Base-by-base conservation (phyloP, 2,113 vertebrate genomes). In the Microtus ochrogaster region DNA sequence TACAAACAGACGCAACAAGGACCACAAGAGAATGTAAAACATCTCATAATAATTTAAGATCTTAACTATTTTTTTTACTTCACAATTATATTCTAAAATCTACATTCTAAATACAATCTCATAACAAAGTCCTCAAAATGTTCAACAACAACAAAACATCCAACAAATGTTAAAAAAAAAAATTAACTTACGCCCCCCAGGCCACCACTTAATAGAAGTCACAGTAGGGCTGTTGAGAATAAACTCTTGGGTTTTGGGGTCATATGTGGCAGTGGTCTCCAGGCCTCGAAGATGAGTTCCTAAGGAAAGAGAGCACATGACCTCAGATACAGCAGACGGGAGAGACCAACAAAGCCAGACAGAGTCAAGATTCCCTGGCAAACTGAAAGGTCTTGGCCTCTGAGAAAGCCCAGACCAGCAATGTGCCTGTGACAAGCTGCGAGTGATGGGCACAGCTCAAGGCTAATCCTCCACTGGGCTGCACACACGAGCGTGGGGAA, bases 201-300 rank as follows among this genome's bases (percentile, higher is more conserved):
- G 99, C 99, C 99, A 99, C 99, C 99, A 99, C 95, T 99, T 99
- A 97, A 99, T 99, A 92, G 99, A 99, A 94, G 99, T 99, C 97
- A 99, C 98, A 1, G 99, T 99, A 63, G 99, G 99, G 96, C 99
- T 99, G 98, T 99, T 99, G 89, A 99, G 96, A 76, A 99, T 99
- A 97, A 99, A 99, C 97, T 99, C 99, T 96, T 99, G 99, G 0
- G 99, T 99, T 73, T 99, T 97, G 14, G 99, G 99, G 95, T 99
- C 99, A 0, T 99, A 99, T 7, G 99, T 99, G 89, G 99, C 99
- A 21, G 99, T 99, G 63, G 99, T 99, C 98, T 99, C 99, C 85
- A 99, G 97, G 44, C 99, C 99, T 93, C 99, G 98, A 91, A 99
- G 98, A 91, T 99, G 99, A 63, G 99, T 99, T 87, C 99, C 99